Evolutionary conservation across 2,113 vertebrate genomes (phyloP).

Genomic region (Gambusia affinis): DNA sequence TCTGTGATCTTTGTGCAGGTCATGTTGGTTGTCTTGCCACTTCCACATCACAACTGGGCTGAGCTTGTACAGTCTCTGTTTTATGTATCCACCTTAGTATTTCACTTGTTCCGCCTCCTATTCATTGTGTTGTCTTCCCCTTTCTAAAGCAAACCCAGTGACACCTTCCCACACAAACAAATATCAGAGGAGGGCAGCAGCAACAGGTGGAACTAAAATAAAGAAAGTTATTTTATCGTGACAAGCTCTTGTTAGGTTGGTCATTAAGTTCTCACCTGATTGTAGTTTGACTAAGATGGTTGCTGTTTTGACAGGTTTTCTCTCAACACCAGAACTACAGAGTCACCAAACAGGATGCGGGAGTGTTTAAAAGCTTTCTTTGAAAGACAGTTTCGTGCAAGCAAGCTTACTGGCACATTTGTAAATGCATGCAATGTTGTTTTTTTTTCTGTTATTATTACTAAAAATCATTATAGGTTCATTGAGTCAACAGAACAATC

Average conservation of each 20-base stretch:
- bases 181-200: neutral
- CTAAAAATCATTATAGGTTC: neutral
- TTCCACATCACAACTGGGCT: slow-evolving; percentile 12
- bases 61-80: slow-evolving; percentile 5
- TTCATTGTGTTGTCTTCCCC: slow-evolving; percentile 17
- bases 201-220: neutral
- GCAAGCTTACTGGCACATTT: slow-evolving; percentile 18
- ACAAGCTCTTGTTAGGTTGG: neutral
- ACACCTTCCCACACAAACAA: neutral
- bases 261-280: neutral
- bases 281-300: slow-evolving; percentile 16
- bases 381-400: slow-evolving; percentile 2
- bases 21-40: slow-evolving; percentile 55
- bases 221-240: neutral
- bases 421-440: slow-evolving; percentile 5
- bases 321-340: slow-evolving; percentile 33
- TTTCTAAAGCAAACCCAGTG: neutral
- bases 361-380: slow-evolving; percentile 12
- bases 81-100: slow-evolving; percentile 32
- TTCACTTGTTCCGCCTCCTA: slow-evolving; percentile 66
- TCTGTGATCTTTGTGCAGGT: slow-evolving; percentile 6
- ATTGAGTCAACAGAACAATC: slow-evolving; percentile 15
- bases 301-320: slow-evolving; percentile 59
- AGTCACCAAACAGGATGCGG: neutral
- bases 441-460: neutral